These are phyloP conservation scores for Eulemur rufifrons DNA, from an alignment of 2,113 vertebrate genomes.

Conservation along the genomic window DNA sequence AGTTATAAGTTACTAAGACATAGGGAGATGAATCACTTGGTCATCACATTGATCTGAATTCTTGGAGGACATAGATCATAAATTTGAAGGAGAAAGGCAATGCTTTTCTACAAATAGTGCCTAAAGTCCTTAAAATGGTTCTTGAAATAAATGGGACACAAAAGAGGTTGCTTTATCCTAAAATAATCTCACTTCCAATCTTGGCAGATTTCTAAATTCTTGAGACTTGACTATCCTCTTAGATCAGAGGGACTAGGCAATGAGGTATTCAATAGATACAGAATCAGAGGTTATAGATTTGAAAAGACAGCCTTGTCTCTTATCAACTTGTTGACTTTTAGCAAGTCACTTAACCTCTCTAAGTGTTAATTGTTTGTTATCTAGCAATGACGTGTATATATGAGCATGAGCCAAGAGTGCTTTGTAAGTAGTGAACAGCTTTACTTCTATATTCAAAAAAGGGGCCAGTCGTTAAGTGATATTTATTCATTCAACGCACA, in stretches of 20 bases:
- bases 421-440: neutral
- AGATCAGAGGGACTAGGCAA: neutral
- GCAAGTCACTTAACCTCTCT: neutral
- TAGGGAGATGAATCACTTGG: constrained; percentile 56
- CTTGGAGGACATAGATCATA: constrained; percentile 52
- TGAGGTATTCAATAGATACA: neutral
- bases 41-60: constrained; percentile 71
- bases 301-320: neutral
- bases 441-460: neutral
- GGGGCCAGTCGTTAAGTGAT: neutral
- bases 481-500: neutral
- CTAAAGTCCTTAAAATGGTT: neutral
- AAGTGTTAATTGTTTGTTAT: neutral
- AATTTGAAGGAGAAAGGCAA: constrained; percentile 59
- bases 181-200: neutral
- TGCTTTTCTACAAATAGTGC: constrained; percentile 19
- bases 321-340: neutral
- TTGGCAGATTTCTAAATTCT: neutral
- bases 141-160: constrained; percentile 29
- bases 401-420: neutral
- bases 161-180: neutral
- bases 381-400: neutral
- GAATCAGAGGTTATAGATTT: neutral
- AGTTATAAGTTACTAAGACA: constrained; percentile 63
- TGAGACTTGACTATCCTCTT: neutral